Evolutionary conservation across 2,888 invertebrate species (phyloP).

Genomic region (Polietes domitor): DNA sequence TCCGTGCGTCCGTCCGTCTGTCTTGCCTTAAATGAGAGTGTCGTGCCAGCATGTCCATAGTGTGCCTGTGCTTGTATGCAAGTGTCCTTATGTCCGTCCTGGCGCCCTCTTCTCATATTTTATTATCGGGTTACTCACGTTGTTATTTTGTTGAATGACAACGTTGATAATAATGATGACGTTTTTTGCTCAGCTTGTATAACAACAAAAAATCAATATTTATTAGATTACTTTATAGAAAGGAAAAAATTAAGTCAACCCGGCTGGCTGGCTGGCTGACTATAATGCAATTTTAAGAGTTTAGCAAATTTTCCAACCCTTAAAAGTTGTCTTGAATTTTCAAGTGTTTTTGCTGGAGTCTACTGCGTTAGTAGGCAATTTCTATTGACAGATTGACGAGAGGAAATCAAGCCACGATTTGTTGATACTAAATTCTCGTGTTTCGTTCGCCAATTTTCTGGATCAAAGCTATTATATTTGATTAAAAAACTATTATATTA

Average conservation of each 20-base stretch:
- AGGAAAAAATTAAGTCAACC: constrained; percentile 67
- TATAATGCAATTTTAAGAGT: neutral
- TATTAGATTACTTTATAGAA: constrained; percentile 78
- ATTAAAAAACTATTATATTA: too few relatives aligned
- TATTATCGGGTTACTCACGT: constrained; percentile 73
- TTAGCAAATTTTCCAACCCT: neutral
- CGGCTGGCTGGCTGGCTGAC: neutral
- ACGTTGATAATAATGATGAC: constrained; percentile 68
- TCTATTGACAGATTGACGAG: too few relatives aligned
- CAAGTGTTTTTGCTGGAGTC: too few relatives aligned
- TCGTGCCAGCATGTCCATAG: neutral
- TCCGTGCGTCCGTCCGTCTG: constrained; percentile 49
- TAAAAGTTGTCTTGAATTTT: neutral
- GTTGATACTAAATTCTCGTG: too few relatives aligned
- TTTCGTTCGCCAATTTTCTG: too few relatives aligned
- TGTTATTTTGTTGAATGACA: constrained; percentile 48
- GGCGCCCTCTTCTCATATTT: constrained; percentile 37
- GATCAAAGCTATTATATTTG: too few relatives aligned
- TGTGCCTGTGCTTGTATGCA: constrained; percentile 30
- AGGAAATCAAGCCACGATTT: too few relatives aligned
- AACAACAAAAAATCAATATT: constrained; percentile 78
- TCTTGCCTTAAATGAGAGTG: neutral
- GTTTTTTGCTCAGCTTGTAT: constrained; percentile 47
- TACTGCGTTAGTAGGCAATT: too few relatives aligned
- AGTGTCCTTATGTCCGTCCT: neutral